Base-by-base conservation (phyloP, 2,888 invertebrate genomes). In the Periphyllus acericola region DNA sequence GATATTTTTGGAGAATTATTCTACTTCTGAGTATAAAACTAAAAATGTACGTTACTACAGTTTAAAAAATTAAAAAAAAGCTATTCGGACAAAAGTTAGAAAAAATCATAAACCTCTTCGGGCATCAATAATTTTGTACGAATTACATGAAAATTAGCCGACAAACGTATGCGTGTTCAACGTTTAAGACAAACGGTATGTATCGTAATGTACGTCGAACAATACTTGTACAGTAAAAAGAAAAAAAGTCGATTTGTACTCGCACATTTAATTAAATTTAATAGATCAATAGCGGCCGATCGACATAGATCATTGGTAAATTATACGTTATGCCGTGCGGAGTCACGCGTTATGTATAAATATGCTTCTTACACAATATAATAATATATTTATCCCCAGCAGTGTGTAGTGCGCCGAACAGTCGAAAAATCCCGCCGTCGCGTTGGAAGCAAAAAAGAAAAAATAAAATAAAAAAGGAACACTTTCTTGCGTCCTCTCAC, bases 401-500 rank as follows among this genome's bases (percentile, higher is more conserved):
- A 66, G 80, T 66, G 80, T 66, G 66, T 78, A 52, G 80, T 66
- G 66, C 55, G 32, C 52, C 71, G 29, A 82, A 82, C 72, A 34
- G 82, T 74, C 74, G 19, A 66, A 78, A 78, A 68, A 75, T 52
- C 68, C 76, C 52, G 76, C 32, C 40, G 29, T 68, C 66, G 46
- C 32, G 80, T 71, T 32, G 29, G 9, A 71, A 71, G 25, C 17
- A 71, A 85, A 46, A 46, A 14, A 46, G 9, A 8, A 46, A 85
- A 76, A 71, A 71, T 32, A 68, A 71, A 52, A 82, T 17, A 19
- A 72, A 72, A 60, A 80, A 72, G 21, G 74, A 87, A 87, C 60
- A 81, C 80, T 87, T 81, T 86, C 86, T 86, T 86, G 14, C 46
- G 72, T 87, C 87, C 87, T 87, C 87, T 87, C 87, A 87, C 87